Evolutionary conservation across 2,113 vertebrate species (phyloP).

Genomic region (Blennius ocellaris): DNA sequence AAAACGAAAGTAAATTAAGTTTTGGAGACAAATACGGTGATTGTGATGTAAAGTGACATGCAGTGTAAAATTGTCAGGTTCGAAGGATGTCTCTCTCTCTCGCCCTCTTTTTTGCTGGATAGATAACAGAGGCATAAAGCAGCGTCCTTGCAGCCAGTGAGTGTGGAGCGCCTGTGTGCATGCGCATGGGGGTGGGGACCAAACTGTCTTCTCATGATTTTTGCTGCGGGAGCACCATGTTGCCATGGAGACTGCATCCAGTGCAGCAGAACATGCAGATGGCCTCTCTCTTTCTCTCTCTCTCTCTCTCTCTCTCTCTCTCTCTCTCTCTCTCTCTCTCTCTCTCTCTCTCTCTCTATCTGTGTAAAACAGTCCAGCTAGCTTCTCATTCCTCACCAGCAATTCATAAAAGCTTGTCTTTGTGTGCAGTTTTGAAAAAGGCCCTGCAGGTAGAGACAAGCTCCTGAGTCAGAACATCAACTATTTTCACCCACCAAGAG

Average conservation of each 20-base stretch:
- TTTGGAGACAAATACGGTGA: background rate
- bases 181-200: conserved; percentile 58
- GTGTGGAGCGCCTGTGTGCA: conserved; percentile 26
- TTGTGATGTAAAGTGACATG: background rate
- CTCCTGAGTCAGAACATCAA: conserved; percentile 35
- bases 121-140: conserved; percentile 7
- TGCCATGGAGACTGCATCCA: conserved; percentile 86
- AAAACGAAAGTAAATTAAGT: background rate
- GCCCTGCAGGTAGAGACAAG: conserved; percentile 28
- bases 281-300: conserved; percentile 28
- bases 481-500: background rate
- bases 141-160: conserved; percentile 16
- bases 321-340: conserved; percentile 34
- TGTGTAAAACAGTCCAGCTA: conserved; percentile 38
- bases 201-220: conserved; percentile 68
- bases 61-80: background rate
- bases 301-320: background rate
- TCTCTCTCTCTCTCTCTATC: conserved; percentile 13
- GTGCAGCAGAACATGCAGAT: conserved; percentile 79
- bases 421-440: conserved; percentile 19
- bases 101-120: background rate
- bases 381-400: conserved; percentile 45
- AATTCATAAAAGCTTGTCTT: conserved; percentile 41
- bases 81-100: background rate
- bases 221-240: conserved; percentile 79